phyloP scores from a whole-genome alignment of 2,888 invertebrate genomes.

The Harmothoe impar region DNA sequence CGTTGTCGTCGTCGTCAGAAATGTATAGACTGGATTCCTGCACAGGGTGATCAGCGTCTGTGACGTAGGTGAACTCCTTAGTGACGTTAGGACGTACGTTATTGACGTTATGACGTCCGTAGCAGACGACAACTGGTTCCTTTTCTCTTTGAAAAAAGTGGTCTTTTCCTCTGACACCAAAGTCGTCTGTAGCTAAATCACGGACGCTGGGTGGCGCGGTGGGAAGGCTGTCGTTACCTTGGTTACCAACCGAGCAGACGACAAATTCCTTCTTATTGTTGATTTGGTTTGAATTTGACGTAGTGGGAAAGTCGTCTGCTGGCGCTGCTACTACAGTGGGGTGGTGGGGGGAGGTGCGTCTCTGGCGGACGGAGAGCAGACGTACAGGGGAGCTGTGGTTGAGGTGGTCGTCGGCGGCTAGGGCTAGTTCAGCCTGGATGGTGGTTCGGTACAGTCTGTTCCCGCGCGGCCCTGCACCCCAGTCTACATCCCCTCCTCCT shows the following conservation, averaged over 20 bases:
- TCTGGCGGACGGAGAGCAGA: constrained; percentile 56
- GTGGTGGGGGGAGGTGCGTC: not conserved
- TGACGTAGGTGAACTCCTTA: too few relatives aligned
- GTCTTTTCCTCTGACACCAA: too few relatives aligned
- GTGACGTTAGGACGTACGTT: too few relatives aligned
- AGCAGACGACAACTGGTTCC: too few relatives aligned
- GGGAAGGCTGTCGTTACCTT: not conserved
- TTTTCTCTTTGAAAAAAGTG: too few relatives aligned
- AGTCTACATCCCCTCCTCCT: not conserved
- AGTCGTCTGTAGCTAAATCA: not conserved
- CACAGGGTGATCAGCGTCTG: not conserved
- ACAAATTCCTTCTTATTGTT: too few relatives aligned
- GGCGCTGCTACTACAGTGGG: not conserved
- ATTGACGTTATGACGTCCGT: too few relatives aligned
- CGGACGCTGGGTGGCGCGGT: constrained; percentile 48
- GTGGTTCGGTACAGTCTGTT: constrained; percentile 52
- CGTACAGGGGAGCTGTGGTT: constrained; percentile 37
- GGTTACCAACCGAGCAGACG: too few relatives aligned
- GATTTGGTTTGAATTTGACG: not conserved
- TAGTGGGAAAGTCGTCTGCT: not conserved
- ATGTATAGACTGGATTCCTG: not conserved
- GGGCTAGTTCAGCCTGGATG: constrained; percentile 49
- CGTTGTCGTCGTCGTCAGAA: not conserved
- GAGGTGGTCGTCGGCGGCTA: constrained; percentile 36
- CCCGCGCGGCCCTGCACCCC: not conserved